Evolutionary conservation across 2,888 invertebrate species (phyloP), one percentile per base, ranked within the genome.

Genomic region (Limnephilus marmoratus): DNA sequence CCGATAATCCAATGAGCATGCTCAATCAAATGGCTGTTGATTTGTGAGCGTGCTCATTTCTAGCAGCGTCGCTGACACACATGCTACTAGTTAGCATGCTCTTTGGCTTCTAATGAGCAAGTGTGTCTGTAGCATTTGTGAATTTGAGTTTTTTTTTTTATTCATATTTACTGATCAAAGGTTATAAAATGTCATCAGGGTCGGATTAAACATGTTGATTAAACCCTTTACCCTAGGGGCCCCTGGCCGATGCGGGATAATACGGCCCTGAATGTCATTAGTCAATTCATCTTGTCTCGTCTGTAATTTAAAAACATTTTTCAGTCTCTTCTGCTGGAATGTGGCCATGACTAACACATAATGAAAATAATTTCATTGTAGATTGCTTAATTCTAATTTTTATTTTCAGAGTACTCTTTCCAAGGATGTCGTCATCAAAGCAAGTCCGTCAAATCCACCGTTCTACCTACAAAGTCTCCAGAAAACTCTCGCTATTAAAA

Each of bases 371-470:
- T 68, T 68, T 53, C 0, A 5, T 18, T 53, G 15, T 53, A 15
- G 18, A 53, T 18, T 18, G 18, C 68, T 68, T 24, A 68, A 24
- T 68, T 68, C 9, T 81, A 80, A 80, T 93, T 93, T 93, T 94
- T 94, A 93, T 92, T 96, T 96, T 88, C 94, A 97, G 96, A 93
- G 95, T 93, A 94, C 94, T 92, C 94, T 95, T 82, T 94, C 95
- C 34, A 95, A 96, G 88, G 97, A 97, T 95, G 95, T 98, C 91
- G 97, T 98, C 3, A 95, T 98, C 90, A 97, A 97, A 94, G 96
- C 96, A 1, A 97, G 96, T 95, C 97, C 98, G 83, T 95, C 96
- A 1, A 96, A 95, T 94, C 96, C 97, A 90, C 98, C 98, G 0
- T 97, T 97, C 95, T 98, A 97, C 90, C 94, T 98, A 91, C 95